Base-by-base conservation (phyloP, 2,888 invertebrate species). In the Callimorpha dominula region DNA sequence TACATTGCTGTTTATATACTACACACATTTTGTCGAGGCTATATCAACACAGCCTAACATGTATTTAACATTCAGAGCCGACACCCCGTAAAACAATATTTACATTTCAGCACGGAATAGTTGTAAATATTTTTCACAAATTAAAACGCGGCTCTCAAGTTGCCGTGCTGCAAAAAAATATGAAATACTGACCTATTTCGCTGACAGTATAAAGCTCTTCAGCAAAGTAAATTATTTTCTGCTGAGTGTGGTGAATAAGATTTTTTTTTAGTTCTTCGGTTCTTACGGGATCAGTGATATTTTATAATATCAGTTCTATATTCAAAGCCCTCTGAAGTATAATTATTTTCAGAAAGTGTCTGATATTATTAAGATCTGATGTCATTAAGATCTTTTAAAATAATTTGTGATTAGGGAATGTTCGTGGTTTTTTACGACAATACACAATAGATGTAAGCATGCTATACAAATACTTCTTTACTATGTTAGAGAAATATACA, bases 191-290 rank as follows among this genome's bases (percentile, higher is more conserved):
- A 90, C 92, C 92, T 84, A 86, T 86, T 91, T 90, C 77, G 78
- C 74, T 71, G 85, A 85, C 85, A 85, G 85, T 81, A 89, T 89
- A 90, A 90, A 87, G 88, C 85, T 88, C 85, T 79, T 80, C 82
- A 86, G 86, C 84, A 85, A 88, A 91, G 88, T 88, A 88, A 89
- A 91, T 91, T 91, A 90, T 88, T 88, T 85, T 85, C 78, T 79
- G 84, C 82, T 78, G 76, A 74, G 73, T 40, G 69, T 74, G 52
- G 31, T 74, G 66, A 70, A 75, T 78, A 76, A 78, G 74, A 78
- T 74, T 69, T 57, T 69, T 17, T 66, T 80, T 84, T 80, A 78
- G 70, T 80, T 79, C 71, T 68, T 60, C 31, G 60, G 60, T 60
- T 60, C 67, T 74, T 76, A 82, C 54, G 70, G 17, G 65, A 68